phyloP scores from a whole-genome alignment of 2,797 vertebrate genomes.

The Hapalemur alaotrensis region DNA sequence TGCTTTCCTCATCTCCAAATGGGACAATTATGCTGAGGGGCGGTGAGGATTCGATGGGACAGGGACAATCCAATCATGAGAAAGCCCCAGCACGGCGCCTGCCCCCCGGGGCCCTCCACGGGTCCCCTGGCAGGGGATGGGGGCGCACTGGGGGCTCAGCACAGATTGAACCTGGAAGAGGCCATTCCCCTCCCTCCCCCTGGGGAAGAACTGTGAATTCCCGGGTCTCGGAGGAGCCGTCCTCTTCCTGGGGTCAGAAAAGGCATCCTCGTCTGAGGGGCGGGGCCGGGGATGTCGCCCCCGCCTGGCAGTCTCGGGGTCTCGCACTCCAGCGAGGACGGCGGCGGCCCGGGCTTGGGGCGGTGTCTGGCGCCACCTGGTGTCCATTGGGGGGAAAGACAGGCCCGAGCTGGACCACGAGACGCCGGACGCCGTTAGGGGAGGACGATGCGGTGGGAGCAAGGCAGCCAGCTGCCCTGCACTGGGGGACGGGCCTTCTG shows the following conservation, averaged over 20 bases:
- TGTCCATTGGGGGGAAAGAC: not conserved
- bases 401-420: not conserved
- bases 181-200: not conserved
- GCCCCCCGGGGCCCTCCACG: not conserved
- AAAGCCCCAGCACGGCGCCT: not conserved
- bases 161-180: not conserved
- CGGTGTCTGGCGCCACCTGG: slow-evolving; percentile 47
- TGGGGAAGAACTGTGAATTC: not conserved
- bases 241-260: not conserved
- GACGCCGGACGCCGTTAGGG: not conserved
- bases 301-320: accelerated
- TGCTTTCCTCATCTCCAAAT: not conserved
- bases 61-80: too few relatives aligned
- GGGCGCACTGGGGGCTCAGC: too few relatives aligned
- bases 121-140: accelerated
- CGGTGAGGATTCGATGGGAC: not conserved
- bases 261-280: not conserved
- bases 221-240: not conserved
- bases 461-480: not conserved
- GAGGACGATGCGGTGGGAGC: too few relatives aligned
- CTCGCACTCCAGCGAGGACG: not conserved
- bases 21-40: not conserved
- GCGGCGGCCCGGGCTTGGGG: not conserved
- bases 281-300: not conserved
- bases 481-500: accelerated